Evolutionary conservation across 53 echinoderm and acorn worm genomes (phyloP), one percentile per base, ranked within the genome.

Genomic region (Astropecten irregularis): DNA sequence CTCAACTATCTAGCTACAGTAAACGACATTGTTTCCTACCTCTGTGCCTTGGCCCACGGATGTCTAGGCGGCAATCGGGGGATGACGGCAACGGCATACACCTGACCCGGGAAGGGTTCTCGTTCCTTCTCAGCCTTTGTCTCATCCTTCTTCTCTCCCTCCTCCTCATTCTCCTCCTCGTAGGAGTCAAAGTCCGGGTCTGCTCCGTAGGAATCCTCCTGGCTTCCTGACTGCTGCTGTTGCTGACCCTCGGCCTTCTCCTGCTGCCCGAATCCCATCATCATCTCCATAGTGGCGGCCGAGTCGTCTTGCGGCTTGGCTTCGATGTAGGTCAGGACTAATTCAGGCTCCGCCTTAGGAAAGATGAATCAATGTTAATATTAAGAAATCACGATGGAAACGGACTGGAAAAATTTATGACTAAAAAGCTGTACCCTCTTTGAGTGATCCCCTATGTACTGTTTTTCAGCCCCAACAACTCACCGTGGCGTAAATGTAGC

Each of bases 21-120:
- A 8, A 11, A 42, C 6, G 42, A 42, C 11, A n/a, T 42, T 42
- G 42, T 42, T 42, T 42, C 36, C 32, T 82, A 96, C 96, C 96
- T 91, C 56, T 96, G 96, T 55, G 93, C 55, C 48, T 96, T 96
- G 34, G 93, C 93, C 91, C 91, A 91, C 33, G 88, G 74, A 69
- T 96, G 93, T 71, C 70, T 91, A 20, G 76, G 82, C 16, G 96
- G 60, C 26, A 96, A 61, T 28, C 71, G 79, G n/a, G 81, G 86
- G 35, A 96, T 87, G 20, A 76, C 93, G 33, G 88, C 77, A 25
- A 96, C 68, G 0, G 87, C 63, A 49, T 86, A 86, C 61, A 84
- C 87, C 40, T 96, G 96, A 37, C 96, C 96, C 33, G 84, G 74
- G 87, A 86, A 94, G 38, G 79, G 63, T 26, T 76, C 66, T n/a